Percentiles rank a stretch among this genome's conserved stretches.
Conservation (phyloP, 2,113 vertebrate species). For the Nematolebias whitei region DNA sequence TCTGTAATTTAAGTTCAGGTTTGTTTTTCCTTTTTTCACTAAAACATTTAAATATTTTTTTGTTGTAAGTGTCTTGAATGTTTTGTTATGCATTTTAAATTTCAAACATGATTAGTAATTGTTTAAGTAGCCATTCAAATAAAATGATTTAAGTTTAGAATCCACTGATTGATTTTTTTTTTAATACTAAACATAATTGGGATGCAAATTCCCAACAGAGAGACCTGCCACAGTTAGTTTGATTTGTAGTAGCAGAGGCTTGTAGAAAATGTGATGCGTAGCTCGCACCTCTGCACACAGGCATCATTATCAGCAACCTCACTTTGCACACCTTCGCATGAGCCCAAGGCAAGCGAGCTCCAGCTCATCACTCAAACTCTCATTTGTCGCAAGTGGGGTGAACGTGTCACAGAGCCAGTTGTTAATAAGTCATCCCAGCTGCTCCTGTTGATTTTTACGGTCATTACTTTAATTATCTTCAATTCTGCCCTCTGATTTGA, state of each 20-base stretch:
- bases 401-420: constrained; percentile 69
- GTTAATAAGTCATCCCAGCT: constrained; percentile 79
- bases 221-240: constrained; percentile 5
- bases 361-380: constrained; percentile 72
- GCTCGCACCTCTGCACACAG: constrained; percentile 36
- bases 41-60: too few species aligned
- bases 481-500: constrained; percentile 68
- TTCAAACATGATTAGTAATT: neutral
- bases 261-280: constrained; percentile 19
- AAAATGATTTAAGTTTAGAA: neutral
- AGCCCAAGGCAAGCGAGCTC: constrained; percentile 51
- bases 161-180: neutral
- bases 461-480: constrained; percentile 81
- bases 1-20: too few species aligned
- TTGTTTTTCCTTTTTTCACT: too few species aligned
- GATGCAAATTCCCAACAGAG: neutral
- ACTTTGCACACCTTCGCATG: constrained; percentile 41
- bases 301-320: constrained; percentile 58
- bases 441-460: constrained; percentile 75
- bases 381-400: constrained; percentile 70
- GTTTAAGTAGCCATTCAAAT: neutral
- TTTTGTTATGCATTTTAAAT: neutral
- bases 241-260: constrained; percentile 3
- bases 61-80: too few species aligned
- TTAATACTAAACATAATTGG: neutral